These are phyloP conservation scores for Xiphophorus hellerii DNA, from an alignment of 2,113 vertebrate genomes.

Conservation along the genomic window DNA sequence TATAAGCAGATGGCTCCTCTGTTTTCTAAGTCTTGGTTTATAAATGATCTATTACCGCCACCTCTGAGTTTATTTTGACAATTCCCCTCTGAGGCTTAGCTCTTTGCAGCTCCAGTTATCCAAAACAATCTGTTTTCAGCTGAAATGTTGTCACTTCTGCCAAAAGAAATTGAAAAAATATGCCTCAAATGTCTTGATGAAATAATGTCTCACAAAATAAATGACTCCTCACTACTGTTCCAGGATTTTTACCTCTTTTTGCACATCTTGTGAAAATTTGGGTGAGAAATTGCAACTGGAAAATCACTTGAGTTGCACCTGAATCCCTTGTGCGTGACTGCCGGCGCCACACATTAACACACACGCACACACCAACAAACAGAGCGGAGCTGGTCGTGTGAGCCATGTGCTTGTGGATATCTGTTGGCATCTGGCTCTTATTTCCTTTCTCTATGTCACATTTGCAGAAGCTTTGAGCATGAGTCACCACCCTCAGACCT, in stretches of 20 bases:
- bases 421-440: slow-evolving; percentile 83
- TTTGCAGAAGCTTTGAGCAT: slow-evolving; percentile 72
- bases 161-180: slow-evolving; percentile 21
- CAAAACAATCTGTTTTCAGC: slow-evolving; percentile 55
- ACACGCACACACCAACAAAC: slow-evolving; percentile 11
- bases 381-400: slow-evolving; percentile 53
- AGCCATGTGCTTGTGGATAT: slow-evolving; percentile 79
- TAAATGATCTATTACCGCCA: slow-evolving; percentile 41
- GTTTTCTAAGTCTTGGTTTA: slow-evolving; percentile 38
- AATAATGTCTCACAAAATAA: slow-evolving; percentile 18
- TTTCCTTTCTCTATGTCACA: slow-evolving; percentile 79
- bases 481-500: slow-evolving; percentile 78
- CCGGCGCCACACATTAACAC: slow-evolving; percentile 27
- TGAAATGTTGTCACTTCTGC: slow-evolving; percentile 35
- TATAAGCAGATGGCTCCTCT: slow-evolving; percentile 32
- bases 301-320: slow-evolving; percentile 61
- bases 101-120: slow-evolving; percentile 39
- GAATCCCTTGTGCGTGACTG: slow-evolving; percentile 47
- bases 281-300: slow-evolving; percentile 40
- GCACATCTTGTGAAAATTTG: slow-evolving; percentile 4
- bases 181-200: slow-evolving; percentile 30
- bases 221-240: neutral
- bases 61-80: slow-evolving; percentile 26
- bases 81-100: slow-evolving; percentile 45
- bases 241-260: slow-evolving; percentile 10